Base-by-base conservation (phyloP, 2,113 vertebrate species). In the Anarhynchus alexandrinus region DNA sequence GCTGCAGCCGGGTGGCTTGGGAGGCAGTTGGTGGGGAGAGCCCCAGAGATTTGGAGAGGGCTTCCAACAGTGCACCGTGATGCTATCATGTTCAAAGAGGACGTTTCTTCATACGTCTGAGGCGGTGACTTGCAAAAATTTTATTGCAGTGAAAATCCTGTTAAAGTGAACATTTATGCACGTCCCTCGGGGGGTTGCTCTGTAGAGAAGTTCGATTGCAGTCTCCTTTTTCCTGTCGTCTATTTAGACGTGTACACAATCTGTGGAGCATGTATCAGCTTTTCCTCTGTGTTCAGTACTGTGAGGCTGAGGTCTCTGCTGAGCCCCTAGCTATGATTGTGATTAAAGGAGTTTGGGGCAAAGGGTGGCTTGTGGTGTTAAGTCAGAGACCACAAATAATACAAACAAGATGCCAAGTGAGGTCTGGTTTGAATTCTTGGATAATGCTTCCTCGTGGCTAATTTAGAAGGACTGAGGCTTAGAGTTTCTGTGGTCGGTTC, bases 331-430 rank as follows among this genome's bases (percentile, higher is more conserved):
- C 70, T 94, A 69, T 61, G 70, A 18, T 5, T 82, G 54, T 94
- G 77, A 93, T 95, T 94, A 87, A 94, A 95, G 70, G 49, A 82
- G 38, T 91, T 23, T 82, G 73, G 86, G 82, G 79, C 74, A 95
- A 94, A 80, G 84, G 16, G 29, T 95, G 73, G 78, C 81, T 95
- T 91, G 78, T 88, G 66, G 87, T 96, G 89, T 90, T 85, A 85
- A 93, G 54, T 71, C 84, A 90, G 93, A 93, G 71, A 94, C 91
- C 94, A 58, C 91, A 95, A 90, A 89, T 77, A 97, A 93, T 45
- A 80, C 73, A 86, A 95, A 95, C 84, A 97, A 95, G 88, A 93
- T 79, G 81, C 13, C 4, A 61, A 92, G 21, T 45, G 73, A 85
- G 58, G 73, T 80, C 91, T 96, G 74, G 49, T 90, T 95, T 79